These are phyloP conservation scores for Sinella curviseta DNA, from an alignment of 1,140 invertebrate genomes.

Conservation along the genomic window DNA sequence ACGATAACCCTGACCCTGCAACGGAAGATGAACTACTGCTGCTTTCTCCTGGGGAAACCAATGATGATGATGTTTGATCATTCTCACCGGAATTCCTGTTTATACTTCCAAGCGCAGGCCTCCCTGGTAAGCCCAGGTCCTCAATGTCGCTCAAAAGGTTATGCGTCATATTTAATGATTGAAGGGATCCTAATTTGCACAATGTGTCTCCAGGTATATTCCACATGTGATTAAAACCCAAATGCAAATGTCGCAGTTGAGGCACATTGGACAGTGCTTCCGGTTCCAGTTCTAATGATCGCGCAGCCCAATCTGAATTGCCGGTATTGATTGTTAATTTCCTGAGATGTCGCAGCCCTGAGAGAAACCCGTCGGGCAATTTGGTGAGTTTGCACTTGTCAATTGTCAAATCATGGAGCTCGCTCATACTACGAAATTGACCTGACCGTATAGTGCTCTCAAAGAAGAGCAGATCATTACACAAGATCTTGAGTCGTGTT, in stretches of 20 bases:
- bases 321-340: constrained; percentile 70
- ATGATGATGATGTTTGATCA: no score
- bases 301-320: constrained; percentile 77
- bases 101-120: constrained; percentile 56
- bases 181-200: constrained; percentile 65
- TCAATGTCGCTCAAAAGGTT: constrained; percentile 76
- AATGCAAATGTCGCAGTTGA: constrained; percentile 68
- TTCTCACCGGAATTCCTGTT: constrained; percentile 34
- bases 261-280: constrained; percentile 69
- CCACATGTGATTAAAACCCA: constrained; percentile 79
- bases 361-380: constrained; percentile 68
- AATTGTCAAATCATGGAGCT: constrained; percentile 68
- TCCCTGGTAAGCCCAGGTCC: constrained; percentile 68
- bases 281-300: constrained; percentile 71
- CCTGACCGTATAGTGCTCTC: constrained; percentile 65
- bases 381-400: constrained; percentile 77
- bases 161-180: constrained; percentile 70
- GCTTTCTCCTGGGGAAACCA: not conserved
- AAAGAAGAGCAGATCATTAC: constrained; percentile 76
- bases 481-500: constrained; percentile 67
- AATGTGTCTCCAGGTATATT: constrained; percentile 71
- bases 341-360: constrained; percentile 66
- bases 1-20: constrained; percentile 44
- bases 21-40: not conserved
- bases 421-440: constrained; percentile 48